Evolutionary conservation across 2,797 vertebrate genomes (phyloP).

Genomic region (Loris lydekkerianus): DNA sequence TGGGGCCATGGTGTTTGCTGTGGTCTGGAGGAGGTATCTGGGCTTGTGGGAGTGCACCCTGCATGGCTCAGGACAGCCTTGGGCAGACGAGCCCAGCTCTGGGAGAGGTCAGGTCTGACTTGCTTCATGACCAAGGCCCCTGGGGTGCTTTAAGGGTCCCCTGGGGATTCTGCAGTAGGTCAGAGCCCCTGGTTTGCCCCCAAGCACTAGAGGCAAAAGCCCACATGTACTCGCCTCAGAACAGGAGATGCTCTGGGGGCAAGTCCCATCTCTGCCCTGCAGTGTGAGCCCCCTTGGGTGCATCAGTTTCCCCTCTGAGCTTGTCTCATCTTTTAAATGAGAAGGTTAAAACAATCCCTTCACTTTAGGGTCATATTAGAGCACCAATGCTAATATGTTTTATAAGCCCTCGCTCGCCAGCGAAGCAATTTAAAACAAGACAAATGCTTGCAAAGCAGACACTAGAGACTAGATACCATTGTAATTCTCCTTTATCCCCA

Average conservation of each 20-base stretch:
- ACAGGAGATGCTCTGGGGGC: fast-evolving
- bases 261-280: not conserved
- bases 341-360: not conserved
- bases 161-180: fast-evolving
- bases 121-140: not conserved
- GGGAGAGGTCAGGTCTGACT: not conserved
- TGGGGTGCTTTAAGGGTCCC: not conserved
- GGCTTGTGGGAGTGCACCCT: conserved; percentile 52
- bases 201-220: not conserved
- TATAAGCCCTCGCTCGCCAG: not conserved
- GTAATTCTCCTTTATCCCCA: not conserved
- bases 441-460: not conserved
- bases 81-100: no score
- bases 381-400: not conserved
- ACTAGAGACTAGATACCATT: not conserved
- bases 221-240: not conserved
- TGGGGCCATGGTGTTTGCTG: conserved; percentile 62
- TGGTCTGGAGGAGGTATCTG: conserved; percentile 55
- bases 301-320: not conserved
- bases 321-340: not conserved
- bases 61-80: not conserved
- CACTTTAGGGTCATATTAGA: not conserved
- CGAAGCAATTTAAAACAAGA: not conserved
- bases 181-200: fast-evolving
- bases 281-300: no score